A percentile compares a stretch with the other conserved stretches of the same genome.
phyloP scores from a whole-genome alignment of 1,140 invertebrate species.

The Apolygus lucorum region DNA sequence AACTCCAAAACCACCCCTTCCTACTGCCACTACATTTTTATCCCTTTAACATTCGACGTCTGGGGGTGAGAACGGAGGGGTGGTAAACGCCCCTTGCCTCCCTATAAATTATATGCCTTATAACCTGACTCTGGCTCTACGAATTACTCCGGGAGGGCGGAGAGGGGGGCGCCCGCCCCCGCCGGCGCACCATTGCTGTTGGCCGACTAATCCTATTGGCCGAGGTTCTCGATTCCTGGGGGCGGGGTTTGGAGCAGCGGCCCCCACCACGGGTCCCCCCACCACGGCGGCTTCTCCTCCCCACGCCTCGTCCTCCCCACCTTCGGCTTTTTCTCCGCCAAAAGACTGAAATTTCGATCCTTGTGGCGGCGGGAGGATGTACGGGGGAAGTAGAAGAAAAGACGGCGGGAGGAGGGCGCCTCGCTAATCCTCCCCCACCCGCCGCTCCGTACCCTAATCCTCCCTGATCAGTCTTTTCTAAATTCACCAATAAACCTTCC shows the following conservation, averaged over 20 bases:
- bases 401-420: background rate
- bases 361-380: background rate
- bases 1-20: slow-evolving; percentile 13
- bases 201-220: slow-evolving; percentile 16
- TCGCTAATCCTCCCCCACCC: background rate
- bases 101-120: slow-evolving; percentile 17
- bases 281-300: background rate
- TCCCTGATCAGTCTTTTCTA: background rate
- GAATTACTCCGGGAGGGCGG: background rate
- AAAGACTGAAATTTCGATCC: background rate
- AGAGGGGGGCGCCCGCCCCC: background rate
- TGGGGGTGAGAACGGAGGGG: slow-evolving; percentile 3
- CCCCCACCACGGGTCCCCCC: background rate
- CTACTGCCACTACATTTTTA: slow-evolving; percentile 15
- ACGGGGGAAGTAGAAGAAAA: background rate
- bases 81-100: slow-evolving; percentile 7
- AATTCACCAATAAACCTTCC: background rate
- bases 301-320: background rate
- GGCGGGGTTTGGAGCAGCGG: background rate
- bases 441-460: background rate
- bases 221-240: slow-evolving; percentile 10
- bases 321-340: background rate
- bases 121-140: slow-evolving; percentile 12
- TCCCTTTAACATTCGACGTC: slow-evolving; percentile 13
- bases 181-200: slow-evolving; percentile 9